phyloP scores from a whole-genome alignment of 2,113 vertebrate genomes.

The Acrocephalus arundinaceus region DNA sequence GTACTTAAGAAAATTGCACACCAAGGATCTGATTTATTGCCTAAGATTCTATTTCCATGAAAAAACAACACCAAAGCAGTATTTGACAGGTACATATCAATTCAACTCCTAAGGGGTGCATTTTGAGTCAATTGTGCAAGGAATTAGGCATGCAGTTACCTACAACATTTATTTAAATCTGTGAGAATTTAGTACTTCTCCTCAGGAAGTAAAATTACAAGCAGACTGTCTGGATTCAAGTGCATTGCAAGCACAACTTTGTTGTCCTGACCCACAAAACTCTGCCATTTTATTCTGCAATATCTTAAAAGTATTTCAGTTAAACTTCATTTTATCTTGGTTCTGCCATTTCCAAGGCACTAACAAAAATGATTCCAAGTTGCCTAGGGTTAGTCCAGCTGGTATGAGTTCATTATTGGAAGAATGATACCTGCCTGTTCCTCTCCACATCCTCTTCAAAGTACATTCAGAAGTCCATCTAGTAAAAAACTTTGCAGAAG shows the following conservation, averaged over 20 bases:
- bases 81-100: constrained; percentile 24
- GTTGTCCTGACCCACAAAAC: not conserved
- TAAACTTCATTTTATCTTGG: not conserved
- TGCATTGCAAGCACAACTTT: not conserved
- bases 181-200: not conserved
- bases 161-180: constrained; percentile 43
- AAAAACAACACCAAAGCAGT: not conserved
- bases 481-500: not conserved
- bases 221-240: not conserved
- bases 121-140: constrained; percentile 24
- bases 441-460: not conserved
- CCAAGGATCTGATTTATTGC: constrained; percentile 39
- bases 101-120: not conserved
- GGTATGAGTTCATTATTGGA: not conserved
- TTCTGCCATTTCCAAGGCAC: not conserved
- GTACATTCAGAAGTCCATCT: not conserved
- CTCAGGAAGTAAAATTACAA: not conserved
- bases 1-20: constrained; percentile 47
- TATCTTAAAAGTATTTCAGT: not conserved
- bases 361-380: not conserved
- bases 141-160: constrained; percentile 12
- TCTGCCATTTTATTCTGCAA: not conserved
- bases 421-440: not conserved
- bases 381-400: not conserved
- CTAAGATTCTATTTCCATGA: not conserved